phyloP scores from a whole-genome alignment of 2,113 vertebrate species.

The Urocolius indicus region DNA sequence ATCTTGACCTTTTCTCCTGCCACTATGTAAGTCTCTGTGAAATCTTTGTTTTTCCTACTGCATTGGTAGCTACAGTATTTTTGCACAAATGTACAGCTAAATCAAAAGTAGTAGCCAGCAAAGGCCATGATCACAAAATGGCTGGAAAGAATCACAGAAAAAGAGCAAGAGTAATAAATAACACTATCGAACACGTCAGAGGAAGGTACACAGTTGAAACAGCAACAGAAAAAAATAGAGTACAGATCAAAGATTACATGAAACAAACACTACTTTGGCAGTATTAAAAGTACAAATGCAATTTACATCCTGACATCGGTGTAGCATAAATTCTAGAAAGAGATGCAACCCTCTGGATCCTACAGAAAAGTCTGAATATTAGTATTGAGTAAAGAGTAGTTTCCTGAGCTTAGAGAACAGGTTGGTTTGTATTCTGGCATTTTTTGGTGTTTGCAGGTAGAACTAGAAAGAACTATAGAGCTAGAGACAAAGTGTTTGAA shows the following conservation, averaged over 20 bases:
- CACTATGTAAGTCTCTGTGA: not conserved
- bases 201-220: not conserved
- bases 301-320: not conserved
- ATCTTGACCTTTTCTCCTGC: conserved; percentile 29
- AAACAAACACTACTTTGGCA: not conserved
- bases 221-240: not conserved
- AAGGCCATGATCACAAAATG: not conserved
- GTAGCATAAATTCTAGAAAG: not conserved
- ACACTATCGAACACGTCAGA: not conserved
- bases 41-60: not conserved
- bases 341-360: not conserved
- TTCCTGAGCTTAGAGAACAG: not conserved
- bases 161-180: not conserved
- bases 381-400: not conserved
- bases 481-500: not conserved
- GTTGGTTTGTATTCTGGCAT: not conserved
- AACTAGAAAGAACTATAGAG: not conserved
- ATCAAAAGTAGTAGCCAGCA: not conserved
- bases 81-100: not conserved
- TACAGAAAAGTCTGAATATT: not conserved
- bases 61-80: conserved; percentile 6
- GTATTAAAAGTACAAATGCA: not conserved
- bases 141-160: not conserved
- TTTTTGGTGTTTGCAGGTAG: not conserved
- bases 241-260: not conserved